Conservation (phyloP, 2,797 vertebrate genomes). For the Thalassophryne amazonica region DNA sequence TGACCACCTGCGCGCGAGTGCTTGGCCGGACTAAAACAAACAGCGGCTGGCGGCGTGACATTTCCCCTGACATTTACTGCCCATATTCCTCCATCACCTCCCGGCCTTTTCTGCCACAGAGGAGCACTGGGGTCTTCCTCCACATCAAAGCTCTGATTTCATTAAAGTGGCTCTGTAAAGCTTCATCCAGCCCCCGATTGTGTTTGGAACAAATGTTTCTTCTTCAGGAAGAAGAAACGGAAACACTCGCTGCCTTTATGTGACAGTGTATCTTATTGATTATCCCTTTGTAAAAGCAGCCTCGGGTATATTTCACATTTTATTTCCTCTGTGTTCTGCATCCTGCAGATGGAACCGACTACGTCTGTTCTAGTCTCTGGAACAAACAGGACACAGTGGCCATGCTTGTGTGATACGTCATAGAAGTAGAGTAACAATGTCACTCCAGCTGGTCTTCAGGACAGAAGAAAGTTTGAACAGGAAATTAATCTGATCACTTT, state of each 20-base stretch:
- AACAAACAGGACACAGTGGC: background rate
- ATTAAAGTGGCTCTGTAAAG: conserved; percentile 15
- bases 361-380: background rate
- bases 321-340: background rate
- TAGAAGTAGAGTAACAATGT: no score
- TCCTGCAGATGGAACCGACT: background rate
- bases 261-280: conserved; percentile 8
- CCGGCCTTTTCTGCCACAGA: conserved; percentile 46
- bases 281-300: background rate
- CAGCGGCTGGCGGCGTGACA: conserved; percentile 47
- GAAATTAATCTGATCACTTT: no score
- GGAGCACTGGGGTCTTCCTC: conserved; percentile 6
- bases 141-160: conserved; percentile 24
- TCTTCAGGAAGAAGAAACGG: background rate
- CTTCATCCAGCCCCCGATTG: conserved; percentile 21
- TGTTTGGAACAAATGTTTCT: background rate
- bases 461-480: no score
- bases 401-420: no score
- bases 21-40: conserved; percentile 11
- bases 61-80: conserved; percentile 68
- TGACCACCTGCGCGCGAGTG: background rate
- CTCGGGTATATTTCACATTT: background rate
- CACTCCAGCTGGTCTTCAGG: no score
- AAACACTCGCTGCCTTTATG: conserved; percentile 5
- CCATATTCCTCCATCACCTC: conserved; percentile 39